Evolutionary conservation across 1,140 invertebrate genomes (phyloP).

Genomic region (Drosophila truncata): DNA sequence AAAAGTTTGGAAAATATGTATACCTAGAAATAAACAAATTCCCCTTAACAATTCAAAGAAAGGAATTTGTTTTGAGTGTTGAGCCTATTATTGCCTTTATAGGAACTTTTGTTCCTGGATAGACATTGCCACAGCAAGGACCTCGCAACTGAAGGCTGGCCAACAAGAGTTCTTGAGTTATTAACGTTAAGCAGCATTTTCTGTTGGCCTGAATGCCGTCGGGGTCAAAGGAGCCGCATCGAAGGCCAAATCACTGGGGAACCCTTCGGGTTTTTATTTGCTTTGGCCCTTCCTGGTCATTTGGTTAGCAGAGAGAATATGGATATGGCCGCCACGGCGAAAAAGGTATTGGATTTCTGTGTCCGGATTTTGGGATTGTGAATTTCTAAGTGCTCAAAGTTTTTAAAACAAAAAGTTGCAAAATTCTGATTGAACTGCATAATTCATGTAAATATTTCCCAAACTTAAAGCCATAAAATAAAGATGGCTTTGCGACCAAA

Average conservation of each 20-base stretch:
- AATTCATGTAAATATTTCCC: constrained; percentile 32
- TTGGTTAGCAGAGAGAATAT: constrained; percentile 21
- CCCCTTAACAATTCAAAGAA: not conserved
- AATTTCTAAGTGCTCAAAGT: constrained; percentile 33
- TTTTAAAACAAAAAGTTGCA: constrained; percentile 27
- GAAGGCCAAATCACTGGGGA: constrained; percentile 66
- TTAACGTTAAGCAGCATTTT: constrained; percentile 69
- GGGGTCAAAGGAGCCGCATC: constrained; percentile 71
- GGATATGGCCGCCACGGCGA: constrained; percentile 31
- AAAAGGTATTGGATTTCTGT: constrained; percentile 29
- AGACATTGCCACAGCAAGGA: constrained; percentile 4
- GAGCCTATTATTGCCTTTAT: not conserved
- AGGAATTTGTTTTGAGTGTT: not conserved
- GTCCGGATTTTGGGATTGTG: constrained; percentile 26
- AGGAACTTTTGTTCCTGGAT: constrained; percentile 24
- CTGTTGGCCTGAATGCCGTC: constrained; percentile 22
- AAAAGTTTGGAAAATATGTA: no score
- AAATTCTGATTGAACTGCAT: constrained; percentile 48
- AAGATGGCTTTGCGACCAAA: constrained; percentile 20
- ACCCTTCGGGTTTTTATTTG: constrained; percentile 50
- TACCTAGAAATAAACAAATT: not conserved
- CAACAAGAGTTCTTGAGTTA: constrained; percentile 72
- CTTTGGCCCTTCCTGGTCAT: constrained; percentile 22
- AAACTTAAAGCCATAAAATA: constrained; percentile 27
- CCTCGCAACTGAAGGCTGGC: constrained; percentile 14